These are phyloP conservation scores for Malthinus seriepunctatus DNA, from an alignment of 2,888 invertebrate species.

Conservation along the genomic window DNA sequence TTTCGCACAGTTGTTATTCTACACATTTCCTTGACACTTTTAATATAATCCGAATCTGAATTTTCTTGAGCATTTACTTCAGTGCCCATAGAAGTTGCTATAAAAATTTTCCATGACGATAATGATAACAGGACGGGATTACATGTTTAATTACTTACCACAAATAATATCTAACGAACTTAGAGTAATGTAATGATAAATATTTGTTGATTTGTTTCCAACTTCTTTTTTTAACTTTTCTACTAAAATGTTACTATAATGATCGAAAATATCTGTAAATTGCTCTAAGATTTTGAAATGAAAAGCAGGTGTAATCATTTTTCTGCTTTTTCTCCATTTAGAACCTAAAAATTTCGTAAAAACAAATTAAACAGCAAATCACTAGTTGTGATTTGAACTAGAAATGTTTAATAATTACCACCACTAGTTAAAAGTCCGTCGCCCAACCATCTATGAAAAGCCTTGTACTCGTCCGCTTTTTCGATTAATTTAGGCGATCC, in stretches of 20 bases:
- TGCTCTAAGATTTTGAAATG: slow-evolving; percentile 75
- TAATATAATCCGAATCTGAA: slow-evolving; percentile 70
- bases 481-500: slow-evolving; percentile 41
- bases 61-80: slow-evolving; percentile 71
- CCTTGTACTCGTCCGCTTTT: slow-evolving; percentile 45
- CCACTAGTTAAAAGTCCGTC: slow-evolving; percentile 46
- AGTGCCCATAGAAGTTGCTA: slow-evolving; percentile 67
- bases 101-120: neutral
- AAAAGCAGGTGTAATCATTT: slow-evolving; percentile 74
- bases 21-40: slow-evolving; percentile 64
- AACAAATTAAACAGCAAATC: too few relatives aligned
- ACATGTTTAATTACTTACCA: slow-evolving; percentile 51
- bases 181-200: slow-evolving; percentile 64
- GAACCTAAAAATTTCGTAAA: slow-evolving; percentile 52
- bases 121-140: neutral
- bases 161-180: slow-evolving; percentile 65
- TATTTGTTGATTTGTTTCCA: slow-evolving; percentile 56
- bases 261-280: slow-evolving; percentile 70
- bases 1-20: slow-evolving; percentile 40
- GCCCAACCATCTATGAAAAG: slow-evolving; percentile 48
- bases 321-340: slow-evolving; percentile 68
- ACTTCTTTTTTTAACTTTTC: slow-evolving; percentile 55
- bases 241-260: slow-evolving; percentile 61
- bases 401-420: slow-evolving; percentile 40
- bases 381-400: too few relatives aligned